Base-by-base conservation (phyloP, 2,113 vertebrate species). In the Bujurquina vittata region DNA sequence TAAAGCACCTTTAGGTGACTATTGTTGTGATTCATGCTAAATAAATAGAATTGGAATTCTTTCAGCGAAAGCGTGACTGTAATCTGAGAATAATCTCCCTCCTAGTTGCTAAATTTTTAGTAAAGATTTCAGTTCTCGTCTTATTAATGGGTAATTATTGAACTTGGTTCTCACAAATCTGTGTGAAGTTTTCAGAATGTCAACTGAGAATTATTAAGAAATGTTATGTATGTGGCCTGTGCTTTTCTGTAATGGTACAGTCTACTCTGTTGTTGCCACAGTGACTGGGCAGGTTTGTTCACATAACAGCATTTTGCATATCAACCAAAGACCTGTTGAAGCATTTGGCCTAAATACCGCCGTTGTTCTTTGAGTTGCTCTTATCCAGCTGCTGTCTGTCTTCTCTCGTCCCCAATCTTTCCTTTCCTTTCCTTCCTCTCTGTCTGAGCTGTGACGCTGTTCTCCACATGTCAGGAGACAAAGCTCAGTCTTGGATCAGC, bases 381-480 rank as follows among this genome's bases (percentile, higher is more conserved):
- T 80, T 86, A 76, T 58, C 43, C n/a, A 65, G 74, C 77, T 67
- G 69, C 83, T 82, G 61, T 79, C 74, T 80, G 63, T 58, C 35
- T 72, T 59, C 2, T 58, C 31, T 77, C 54, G n/a, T 79, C 22
- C 29, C 58, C 10, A 69, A 73, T 61, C 65, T 84, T 54, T 33
- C 18, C 54, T 22, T 88, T 31, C 49, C 46, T 72, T 56, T 80
- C 59, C 77, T 81, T 85, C 86, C 84, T 57, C 54, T 33, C 75
- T 46, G 75, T 88, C 72, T 90, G 77, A 74, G 73, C 73, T 18
- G 52, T 22, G 62, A 65, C 31, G 57, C 82, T 78, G 73, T 79
- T 80, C 72, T 31, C 86, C 77, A 85, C 46, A 3, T 59, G 79
- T 69, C 91, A 29, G 40, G n/a, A 26, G 60, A 65, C 61, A 52